Percentiles rank a stretch among this genome's conserved stretches.
Evolutionary conservation across 2,888 invertebrate genomes (phyloP).

Genomic region (Microctonus hyperodae): DNA sequence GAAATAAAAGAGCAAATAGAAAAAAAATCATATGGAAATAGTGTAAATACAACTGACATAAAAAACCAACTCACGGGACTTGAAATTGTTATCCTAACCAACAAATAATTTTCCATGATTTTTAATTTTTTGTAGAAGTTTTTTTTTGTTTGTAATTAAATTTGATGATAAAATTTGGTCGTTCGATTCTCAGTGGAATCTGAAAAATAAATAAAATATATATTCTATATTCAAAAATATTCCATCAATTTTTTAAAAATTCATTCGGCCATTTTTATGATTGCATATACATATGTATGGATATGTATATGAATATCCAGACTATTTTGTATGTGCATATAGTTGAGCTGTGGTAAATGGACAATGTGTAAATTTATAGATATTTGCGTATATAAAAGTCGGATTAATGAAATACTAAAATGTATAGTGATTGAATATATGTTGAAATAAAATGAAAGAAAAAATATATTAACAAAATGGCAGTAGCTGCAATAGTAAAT

Average conservation of each 20-base stretch:
- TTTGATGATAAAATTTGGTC: slow-evolving; percentile 13
- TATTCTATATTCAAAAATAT: not conserved
- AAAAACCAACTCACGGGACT: slow-evolving; percentile 6
- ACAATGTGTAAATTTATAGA: too few relatives aligned
- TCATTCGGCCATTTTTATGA: too few relatives aligned
- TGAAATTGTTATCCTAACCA: slow-evolving; percentile 17
- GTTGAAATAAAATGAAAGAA: not conserved
- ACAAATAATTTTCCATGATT: slow-evolving; percentile 15
- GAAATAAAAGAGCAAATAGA: slow-evolving; percentile 20
- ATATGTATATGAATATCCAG: too few relatives aligned
- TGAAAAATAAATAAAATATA: slow-evolving; percentile 3
- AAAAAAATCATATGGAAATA: slow-evolving; percentile 17
- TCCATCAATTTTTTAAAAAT: slow-evolving; percentile 3
- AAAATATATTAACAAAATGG: slow-evolving; percentile 8
- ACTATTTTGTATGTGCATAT: not conserved
- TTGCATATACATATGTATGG: not conserved
- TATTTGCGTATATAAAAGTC: too few relatives aligned
- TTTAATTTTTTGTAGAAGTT: not conserved
- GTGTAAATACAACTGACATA: slow-evolving; percentile 5
- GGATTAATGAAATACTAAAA: too few relatives aligned
- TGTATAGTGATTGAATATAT: too few relatives aligned
- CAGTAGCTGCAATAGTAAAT: slow-evolving; percentile 11
- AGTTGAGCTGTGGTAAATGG: not conserved
- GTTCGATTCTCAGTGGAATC: slow-evolving; percentile 5
- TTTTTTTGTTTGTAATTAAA: not conserved